Evolutionary conservation across 2,113 vertebrate genomes (phyloP).

Genomic region (Lucifuga dentata): DNA sequence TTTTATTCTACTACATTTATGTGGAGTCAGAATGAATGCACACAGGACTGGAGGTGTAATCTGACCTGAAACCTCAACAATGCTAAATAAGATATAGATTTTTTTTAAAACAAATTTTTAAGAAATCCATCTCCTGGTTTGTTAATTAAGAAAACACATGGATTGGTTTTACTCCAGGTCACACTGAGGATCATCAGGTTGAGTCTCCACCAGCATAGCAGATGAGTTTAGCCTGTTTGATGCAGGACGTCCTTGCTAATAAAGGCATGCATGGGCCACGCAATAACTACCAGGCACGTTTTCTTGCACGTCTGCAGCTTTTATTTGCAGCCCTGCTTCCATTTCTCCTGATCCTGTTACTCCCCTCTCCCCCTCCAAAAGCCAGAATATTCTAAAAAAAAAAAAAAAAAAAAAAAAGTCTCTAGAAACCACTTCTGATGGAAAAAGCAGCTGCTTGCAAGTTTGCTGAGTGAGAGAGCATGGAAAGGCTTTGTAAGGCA

Average conservation of each 20-base stretch:
- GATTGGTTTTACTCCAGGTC: slow-evolving; percentile 46
- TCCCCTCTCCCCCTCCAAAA: slow-evolving; percentile 12
- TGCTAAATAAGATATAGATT: slow-evolving; percentile 3
- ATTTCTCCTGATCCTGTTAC: slow-evolving; percentile 37
- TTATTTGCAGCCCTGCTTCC: slow-evolving; percentile 48
- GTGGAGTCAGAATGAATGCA: too few species aligned
- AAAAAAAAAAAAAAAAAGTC: slow-evolving; percentile 18
- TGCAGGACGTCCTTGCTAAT: slow-evolving; percentile 39
- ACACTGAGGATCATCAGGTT: slow-evolving; percentile 8
- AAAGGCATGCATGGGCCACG: slow-evolving; percentile 24
- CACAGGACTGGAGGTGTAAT: too few species aligned
- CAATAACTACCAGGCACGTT: slow-evolving; percentile 42
- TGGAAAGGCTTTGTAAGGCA: slow-evolving; percentile 60
- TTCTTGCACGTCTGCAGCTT: slow-evolving; percentile 84
- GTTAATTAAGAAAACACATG: slow-evolving; percentile 48
- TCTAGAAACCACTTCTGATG: slow-evolving; percentile 87
- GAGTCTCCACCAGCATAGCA: slow-evolving; percentile 26
- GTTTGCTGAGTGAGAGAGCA: slow-evolving; percentile 85
- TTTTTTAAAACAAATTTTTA: slow-evolving; percentile 27
- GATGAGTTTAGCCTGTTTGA: slow-evolving; percentile 31
- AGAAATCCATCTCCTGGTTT: slow-evolving; percentile 59
- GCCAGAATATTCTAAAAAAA: too few species aligned
- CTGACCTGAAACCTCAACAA: too few species aligned
- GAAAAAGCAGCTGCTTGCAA: slow-evolving; percentile 91
- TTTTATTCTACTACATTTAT: too few species aligned